Conservation (phyloP, 92 coral and sea anemone genomes). For the Epizoanthus fatuus region DNA sequence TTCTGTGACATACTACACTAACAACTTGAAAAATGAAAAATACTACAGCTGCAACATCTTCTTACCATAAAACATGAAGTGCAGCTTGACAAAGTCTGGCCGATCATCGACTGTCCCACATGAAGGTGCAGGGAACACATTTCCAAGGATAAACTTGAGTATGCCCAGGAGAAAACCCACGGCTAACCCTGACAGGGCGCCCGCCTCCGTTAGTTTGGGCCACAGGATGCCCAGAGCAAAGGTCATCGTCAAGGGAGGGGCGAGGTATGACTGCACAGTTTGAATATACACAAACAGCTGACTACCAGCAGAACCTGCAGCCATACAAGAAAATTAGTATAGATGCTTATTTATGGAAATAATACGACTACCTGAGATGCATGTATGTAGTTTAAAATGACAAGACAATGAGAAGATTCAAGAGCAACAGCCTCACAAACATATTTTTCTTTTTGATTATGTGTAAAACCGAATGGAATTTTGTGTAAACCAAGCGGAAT, state of each 20-base stretch:
- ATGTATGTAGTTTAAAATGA: too few species aligned
- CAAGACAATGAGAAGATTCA: too few species aligned
- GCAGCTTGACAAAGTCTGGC: conserved; percentile 91
- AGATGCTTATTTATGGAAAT: too few species aligned
- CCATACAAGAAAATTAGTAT: not conserved
- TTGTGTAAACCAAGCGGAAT: too few species aligned
- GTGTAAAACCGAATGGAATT: too few species aligned
- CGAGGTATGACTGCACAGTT: conserved; percentile 93
- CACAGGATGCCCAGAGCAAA: conserved; percentile 95
- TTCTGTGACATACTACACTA: not conserved
- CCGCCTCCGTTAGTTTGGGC: conserved; percentile 93
- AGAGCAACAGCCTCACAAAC: too few species aligned
- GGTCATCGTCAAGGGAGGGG: conserved; percentile 94
- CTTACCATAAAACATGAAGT: conserved; percentile 98
- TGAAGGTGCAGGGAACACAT: conserved; percentile 71
- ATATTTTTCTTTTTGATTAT: too few species aligned
- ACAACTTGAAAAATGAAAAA: not conserved
- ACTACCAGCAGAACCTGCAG: conserved; percentile 84
- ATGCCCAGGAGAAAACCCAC: conserved; percentile 88
- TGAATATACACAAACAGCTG: conserved; percentile 95
- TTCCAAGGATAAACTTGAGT: conserved; percentile 87
- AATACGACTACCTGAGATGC: too few species aligned
- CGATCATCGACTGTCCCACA: conserved; percentile 90
- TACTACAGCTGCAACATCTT: not conserved
- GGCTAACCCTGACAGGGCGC: conserved; percentile 84